Evolutionary conservation across 30 jellyfish, hydroid and myxozoan genomes (phyloP), one percentile per base, ranked within the genome.

Genomic region (Chironex yamaguchii): DNA sequence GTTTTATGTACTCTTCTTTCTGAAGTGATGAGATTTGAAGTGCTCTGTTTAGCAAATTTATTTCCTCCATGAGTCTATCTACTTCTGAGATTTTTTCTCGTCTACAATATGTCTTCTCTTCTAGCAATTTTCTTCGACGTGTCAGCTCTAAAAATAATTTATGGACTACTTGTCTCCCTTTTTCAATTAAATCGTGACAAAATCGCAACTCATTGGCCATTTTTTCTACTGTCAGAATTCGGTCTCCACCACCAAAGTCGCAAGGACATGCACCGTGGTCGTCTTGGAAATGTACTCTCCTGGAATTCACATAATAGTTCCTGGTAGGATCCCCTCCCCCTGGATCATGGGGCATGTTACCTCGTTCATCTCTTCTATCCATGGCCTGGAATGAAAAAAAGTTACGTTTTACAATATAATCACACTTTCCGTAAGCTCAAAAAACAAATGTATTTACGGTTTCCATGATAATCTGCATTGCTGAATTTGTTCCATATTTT

Each of bases 181-280:
- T 77, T 26, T 85, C 95, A 29, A 85, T 87, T 21, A 89, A 34
- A 26, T 85, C 89, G 71, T 85, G 75, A 49, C 95, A 85, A 29
- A 30, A 69, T 36, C 88, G 81, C 21, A 85, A 74, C 62, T 85
- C 95, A 11, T 72, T 68, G n/a, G 95, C 63, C 26, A 85, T 78
- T 4, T 65, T 34, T 51, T 85, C 95, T 3, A 76, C 85, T 26
- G 95, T 85, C 17, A 42, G 17, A 42, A 42, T 9, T 42, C 58
- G 9, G 58, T 42, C 58, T 6, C 17, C 58, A 6, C 58, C 17
- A 42, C 17, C 58, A 6, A 42, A 42, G 17, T 42, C 17, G 17
- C 9, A 42, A 42, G 13, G 13, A 42, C 17, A 42, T 6, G 9
- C 13, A 6, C 17, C 58, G 17, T 17, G 9, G 9, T 42, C 58